Conservation (phyloP, 2,113 vertebrate species). For the Poecile atricapillus region DNA sequence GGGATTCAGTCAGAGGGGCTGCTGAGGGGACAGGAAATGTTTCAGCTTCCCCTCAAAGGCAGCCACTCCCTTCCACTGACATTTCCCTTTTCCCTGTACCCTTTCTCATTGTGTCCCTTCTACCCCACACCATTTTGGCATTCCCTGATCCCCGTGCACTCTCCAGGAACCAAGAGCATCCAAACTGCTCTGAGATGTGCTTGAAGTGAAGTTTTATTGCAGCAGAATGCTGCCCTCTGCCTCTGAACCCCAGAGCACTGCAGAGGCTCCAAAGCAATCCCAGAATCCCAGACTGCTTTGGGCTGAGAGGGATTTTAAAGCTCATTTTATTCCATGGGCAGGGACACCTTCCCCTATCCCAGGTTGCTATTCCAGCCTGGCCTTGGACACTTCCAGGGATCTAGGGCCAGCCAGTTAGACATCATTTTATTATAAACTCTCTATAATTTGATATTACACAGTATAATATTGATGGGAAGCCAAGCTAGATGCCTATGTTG, state of each 20-base stretch:
- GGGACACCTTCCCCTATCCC: neutral
- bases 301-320: neutral
- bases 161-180: neutral
- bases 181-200: fast-evolving
- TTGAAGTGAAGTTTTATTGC: fast-evolving
- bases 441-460: neutral
- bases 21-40: neutral
- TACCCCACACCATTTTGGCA: neutral
- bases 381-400: neutral
- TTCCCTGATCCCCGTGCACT: fast-evolving
- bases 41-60: neutral
- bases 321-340: neutral
- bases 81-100: neutral
- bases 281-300: neutral
- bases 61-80: fast-evolving
- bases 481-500: fast-evolving
- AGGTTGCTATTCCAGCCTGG: neutral
- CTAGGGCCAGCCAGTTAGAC: neutral
- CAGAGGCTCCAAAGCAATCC: neutral
- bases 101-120: neutral
- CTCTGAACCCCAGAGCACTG: neutral
- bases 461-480: neutral
- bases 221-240: neutral
- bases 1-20: neutral
- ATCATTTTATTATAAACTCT: neutral